Conservation (phyloP, 2,797 vertebrate species). For the Todus mexicanus region DNA sequence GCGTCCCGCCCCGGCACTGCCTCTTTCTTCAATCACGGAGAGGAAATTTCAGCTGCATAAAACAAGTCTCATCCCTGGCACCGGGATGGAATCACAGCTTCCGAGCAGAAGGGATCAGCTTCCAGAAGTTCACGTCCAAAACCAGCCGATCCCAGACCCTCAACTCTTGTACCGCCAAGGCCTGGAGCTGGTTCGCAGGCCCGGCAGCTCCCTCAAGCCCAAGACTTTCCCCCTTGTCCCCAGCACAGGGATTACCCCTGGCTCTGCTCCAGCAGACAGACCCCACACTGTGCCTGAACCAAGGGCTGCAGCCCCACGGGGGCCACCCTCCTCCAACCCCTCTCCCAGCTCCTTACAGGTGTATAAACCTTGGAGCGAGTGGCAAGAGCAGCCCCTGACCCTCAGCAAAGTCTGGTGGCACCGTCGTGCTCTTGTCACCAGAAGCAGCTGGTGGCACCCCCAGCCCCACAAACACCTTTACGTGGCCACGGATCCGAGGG, state of each 20-base stretch:
- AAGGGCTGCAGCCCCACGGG: too few relatives aligned
- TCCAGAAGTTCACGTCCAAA: not conserved
- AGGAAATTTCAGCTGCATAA: not conserved
- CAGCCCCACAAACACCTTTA: not conserved
- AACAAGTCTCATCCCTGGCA: not conserved
- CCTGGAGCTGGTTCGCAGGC: not conserved
- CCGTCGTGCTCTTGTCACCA: rapidly evolving
- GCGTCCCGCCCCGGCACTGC: not conserved
- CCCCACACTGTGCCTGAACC: rapidly evolving
- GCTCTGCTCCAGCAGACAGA: too few relatives aligned
- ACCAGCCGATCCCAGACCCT: not conserved
- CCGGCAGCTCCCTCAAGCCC: not conserved
- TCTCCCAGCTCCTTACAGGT: not conserved
- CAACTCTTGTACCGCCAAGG: not conserved
- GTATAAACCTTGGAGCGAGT: rapidly evolving
- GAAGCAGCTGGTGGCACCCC: not conserved
- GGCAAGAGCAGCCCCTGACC: not conserved
- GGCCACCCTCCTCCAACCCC: too few relatives aligned
- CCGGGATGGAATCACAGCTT: not conserved
- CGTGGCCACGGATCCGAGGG: not conserved
- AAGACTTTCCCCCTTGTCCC: not conserved
- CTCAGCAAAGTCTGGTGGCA: not conserved
- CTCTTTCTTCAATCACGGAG: not conserved
- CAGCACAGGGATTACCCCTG: too few relatives aligned
- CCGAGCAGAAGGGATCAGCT: not conserved